Conservation (phyloP, 2,888 invertebrate species). For the Chaitophorus viminalis region DNA sequence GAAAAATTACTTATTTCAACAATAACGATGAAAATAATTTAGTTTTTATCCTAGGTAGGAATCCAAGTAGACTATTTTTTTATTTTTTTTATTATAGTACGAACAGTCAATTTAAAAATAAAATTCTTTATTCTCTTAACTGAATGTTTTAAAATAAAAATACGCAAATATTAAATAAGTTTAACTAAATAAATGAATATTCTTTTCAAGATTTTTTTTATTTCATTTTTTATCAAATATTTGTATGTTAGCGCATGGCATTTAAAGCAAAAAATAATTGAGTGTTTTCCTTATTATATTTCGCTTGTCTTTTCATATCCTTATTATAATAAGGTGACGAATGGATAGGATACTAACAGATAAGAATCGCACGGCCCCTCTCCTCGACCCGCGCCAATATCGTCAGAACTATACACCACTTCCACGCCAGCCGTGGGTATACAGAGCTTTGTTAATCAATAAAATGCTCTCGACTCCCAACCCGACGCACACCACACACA, state of each 20-base stretch:
- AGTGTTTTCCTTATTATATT: constrained; percentile 7
- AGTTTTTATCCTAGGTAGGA: too few relatives aligned
- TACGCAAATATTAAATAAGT: neutral
- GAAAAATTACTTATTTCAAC: too few relatives aligned
- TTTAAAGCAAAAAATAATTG: neutral
- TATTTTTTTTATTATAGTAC: too few relatives aligned
- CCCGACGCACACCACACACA: constrained; percentile 40
- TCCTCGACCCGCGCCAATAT: constrained; percentile 14
- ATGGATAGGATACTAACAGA: constrained; percentile 39
- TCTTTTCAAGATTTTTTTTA: neutral
- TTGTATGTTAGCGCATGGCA: neutral
- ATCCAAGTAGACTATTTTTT: too few relatives aligned
- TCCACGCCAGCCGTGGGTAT: constrained; percentile 38
- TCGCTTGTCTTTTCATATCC: neutral
- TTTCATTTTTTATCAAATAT: neutral
- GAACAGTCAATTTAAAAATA: too few relatives aligned
- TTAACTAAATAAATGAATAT: neutral
- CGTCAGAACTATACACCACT: constrained; percentile 35
- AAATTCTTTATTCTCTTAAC: neutral
- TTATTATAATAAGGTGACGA: constrained; percentile 41
- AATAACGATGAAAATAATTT: too few relatives aligned
- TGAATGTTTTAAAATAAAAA: neutral
- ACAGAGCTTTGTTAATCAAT: constrained; percentile 62
- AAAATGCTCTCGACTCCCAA: constrained; percentile 59
- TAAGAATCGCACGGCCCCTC: constrained; percentile 38